Evolutionary conservation across 2,797 vertebrate species (phyloP).

Genomic region (Helarctos malayanus): DNA sequence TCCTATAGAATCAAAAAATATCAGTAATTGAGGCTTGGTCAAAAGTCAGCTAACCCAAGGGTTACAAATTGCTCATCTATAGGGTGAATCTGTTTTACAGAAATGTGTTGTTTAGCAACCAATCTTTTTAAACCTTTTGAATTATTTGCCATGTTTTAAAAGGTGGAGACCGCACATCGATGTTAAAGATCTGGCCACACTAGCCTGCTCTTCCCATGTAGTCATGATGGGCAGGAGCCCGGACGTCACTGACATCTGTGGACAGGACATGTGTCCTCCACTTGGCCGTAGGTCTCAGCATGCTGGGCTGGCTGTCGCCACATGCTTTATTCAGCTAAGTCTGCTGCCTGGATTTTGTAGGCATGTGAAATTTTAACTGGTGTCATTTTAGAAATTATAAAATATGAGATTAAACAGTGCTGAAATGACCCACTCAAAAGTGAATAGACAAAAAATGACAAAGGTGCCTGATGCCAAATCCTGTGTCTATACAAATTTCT

Average conservation of each 20-base stretch:
- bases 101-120: neutral
- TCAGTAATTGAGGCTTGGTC: constrained; percentile 21
- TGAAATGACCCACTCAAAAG: neutral
- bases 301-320: neutral
- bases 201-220: neutral
- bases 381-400: constrained; percentile 33
- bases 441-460: neutral
- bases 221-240: neutral
- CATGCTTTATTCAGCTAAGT: neutral
- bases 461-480: neutral
- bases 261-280: neutral
- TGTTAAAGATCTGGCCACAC: neutral
- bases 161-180: neutral
- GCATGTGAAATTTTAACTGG: neutral
- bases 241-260: neutral
- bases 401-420: neutral
- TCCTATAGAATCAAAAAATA: constrained; percentile 6
- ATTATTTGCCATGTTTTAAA: constrained; percentile 36
- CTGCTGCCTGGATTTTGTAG: neutral
- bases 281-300: neutral
- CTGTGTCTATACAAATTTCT: neutral
- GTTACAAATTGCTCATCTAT: neutral
- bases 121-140: constrained; percentile 1
- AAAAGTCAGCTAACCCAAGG: neutral
- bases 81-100: neutral